Evolutionary conservation across 2,888 invertebrate species (phyloP), one percentile per base, ranked within the genome.

Genomic region (Caenorhabditis angaria): DNA sequence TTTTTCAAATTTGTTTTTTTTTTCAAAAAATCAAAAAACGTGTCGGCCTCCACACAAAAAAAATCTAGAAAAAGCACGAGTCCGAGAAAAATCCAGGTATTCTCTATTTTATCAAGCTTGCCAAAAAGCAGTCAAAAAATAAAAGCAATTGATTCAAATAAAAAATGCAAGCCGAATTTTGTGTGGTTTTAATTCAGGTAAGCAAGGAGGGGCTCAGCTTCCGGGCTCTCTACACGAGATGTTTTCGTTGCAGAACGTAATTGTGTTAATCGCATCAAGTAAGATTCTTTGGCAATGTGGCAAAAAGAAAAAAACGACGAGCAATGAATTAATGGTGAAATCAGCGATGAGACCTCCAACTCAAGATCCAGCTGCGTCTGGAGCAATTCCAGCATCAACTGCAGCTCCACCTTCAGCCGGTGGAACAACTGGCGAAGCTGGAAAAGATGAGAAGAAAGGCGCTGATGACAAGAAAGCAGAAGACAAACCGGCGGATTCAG

Each of bases 151-250:
- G 41, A 41, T 41, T 41, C 14, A 41, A 41, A 41, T 12, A 41
- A 41, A 41, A 41, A 12, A 41, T 41, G 41, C 41, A 41, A 41
- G 41, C 41, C 3, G 41, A 12, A 41, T 41, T 18, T 18, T 41
- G 41, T 5, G 18, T 41, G 14, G 2, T 41, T 18, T 18, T 41
- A 12, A 18, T 41, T 18, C 25, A 35, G 53, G 32, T 57, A 59
- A 69, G 55, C 63, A 68, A 68, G 59, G 59, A 62, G 58, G 62
- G 58, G 62, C 27, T 62, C 57, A 67, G 61, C 61, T 57, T 53
- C 55, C 25, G 53, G 28, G 47, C 5, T 18, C 58, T 20, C 61
- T 20, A 24, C 35, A 28, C 25, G 57, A 57, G 57, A 57, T 51
- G 48, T 25, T 22, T 5, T 32, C 6, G 32, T 50, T n/a, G 3